Percentiles rank a stretch among this genome's conserved stretches.
These are phyloP conservation scores for Diploscapter pachys DNA, from an alignment of 1,140 invertebrate genomes.

Conservation along the genomic window DNA sequence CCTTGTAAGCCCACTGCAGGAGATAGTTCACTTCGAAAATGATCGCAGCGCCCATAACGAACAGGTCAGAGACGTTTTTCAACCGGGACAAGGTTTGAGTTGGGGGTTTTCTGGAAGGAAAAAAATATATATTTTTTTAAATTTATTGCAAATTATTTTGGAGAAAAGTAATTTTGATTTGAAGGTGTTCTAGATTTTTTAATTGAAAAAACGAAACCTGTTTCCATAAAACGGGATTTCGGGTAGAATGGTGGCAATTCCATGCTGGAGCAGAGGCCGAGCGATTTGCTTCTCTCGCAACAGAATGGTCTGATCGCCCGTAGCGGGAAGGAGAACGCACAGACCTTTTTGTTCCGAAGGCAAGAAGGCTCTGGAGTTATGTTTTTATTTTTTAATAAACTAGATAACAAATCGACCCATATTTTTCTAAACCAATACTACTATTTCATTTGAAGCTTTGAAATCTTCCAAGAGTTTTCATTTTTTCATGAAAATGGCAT, in stretches of 20 bases:
- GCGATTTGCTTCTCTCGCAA: not conserved
- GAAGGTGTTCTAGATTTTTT: constrained; percentile 33
- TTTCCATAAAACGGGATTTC: constrained; percentile 93
- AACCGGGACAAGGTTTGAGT: not conserved
- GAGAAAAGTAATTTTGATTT: constrained; percentile 73
- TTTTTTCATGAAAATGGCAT: no score
- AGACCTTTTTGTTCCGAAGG: constrained; percentile 25
- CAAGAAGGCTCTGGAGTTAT: constrained; percentile 24
- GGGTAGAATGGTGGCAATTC: constrained; percentile 86
- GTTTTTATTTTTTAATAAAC: no score
- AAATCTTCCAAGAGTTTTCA: no score
- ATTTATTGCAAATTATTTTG: not conserved
- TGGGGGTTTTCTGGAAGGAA: not conserved
- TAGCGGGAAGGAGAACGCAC: constrained; percentile 92
- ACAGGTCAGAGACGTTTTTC: constrained; percentile 75
- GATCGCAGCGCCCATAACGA: constrained; percentile 96
- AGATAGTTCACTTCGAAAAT: constrained; percentile 87
- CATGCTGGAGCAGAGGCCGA: constrained; percentile 71
- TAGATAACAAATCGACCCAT: no score
- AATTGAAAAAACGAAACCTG: constrained; percentile 71
- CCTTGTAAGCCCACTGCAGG: constrained; percentile 84
- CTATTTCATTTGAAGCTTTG: no score
- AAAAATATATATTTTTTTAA: no score
- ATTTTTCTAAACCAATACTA: no score
- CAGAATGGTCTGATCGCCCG: constrained; percentile 81